These are phyloP conservation scores for Branchinecta sandiegonensis DNA, from an alignment of 2,888 invertebrate genomes.

Conservation along the genomic window DNA sequence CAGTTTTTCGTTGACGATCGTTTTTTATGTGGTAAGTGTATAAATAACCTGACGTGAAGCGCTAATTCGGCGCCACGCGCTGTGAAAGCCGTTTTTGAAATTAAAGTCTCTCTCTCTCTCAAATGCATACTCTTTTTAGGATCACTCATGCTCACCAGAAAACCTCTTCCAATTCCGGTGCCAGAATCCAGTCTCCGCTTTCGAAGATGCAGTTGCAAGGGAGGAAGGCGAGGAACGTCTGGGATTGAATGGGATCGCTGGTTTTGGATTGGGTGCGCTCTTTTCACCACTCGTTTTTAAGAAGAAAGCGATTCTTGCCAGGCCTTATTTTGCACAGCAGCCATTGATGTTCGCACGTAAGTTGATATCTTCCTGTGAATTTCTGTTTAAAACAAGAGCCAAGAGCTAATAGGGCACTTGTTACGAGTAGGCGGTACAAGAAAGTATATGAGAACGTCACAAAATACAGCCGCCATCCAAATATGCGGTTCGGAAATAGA, in stretches of 20 bases:
- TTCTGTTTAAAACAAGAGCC: too few species aligned
- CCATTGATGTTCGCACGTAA: neutral
- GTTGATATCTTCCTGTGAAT: neutral
- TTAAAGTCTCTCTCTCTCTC: too few species aligned
- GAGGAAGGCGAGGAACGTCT: neutral
- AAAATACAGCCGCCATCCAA: too few species aligned
- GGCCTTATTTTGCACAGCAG: neutral
- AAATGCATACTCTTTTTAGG: neutral
- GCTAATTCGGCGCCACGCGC: too few species aligned
- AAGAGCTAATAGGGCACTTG: too few species aligned
- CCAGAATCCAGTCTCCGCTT: neutral
- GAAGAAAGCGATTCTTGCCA: constrained; percentile 4
- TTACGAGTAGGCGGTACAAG: too few species aligned
- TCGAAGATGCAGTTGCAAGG: neutral
- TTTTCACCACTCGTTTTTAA: constrained; percentile 8
- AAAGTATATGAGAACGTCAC: too few species aligned
- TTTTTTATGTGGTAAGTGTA: too few species aligned
- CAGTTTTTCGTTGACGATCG: too few species aligned
- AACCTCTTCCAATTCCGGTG: neutral
- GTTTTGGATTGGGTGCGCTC: neutral
- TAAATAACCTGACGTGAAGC: too few species aligned
- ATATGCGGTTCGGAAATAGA: too few species aligned
- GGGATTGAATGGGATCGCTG: neutral
- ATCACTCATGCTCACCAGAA: neutral
- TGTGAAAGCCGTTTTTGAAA: too few species aligned